phyloP scores from a whole-genome alignment of 2,888 invertebrate species.

The Cerastis leucographa region DNA sequence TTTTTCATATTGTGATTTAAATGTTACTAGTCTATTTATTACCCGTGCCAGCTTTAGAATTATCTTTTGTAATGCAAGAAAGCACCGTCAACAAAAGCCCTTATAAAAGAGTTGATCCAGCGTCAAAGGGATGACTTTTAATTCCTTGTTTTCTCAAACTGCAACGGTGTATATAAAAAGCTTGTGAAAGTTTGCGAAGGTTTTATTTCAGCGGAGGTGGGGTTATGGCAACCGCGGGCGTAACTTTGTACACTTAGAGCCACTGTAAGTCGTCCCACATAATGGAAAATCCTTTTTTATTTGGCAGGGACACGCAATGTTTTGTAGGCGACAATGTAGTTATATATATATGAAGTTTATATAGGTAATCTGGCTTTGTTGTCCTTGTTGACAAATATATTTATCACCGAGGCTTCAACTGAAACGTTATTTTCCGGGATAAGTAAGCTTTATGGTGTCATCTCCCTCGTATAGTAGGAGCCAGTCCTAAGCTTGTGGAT shows the following conservation, averaged over 20 bases:
- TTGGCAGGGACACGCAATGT: slow-evolving; percentile 74
- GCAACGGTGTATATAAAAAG: slow-evolving; percentile 79
- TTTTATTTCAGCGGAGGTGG: slow-evolving; percentile 78
- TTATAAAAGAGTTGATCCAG: slow-evolving; percentile 67
- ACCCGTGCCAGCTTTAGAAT: slow-evolving; percentile 1
- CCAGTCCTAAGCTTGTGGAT: slow-evolving; percentile 54
- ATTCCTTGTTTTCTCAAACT: slow-evolving; percentile 76
- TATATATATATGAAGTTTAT: slow-evolving; percentile 63
- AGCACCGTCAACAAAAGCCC: slow-evolving; percentile 31
- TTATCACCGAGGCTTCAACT: slow-evolving; percentile 62
- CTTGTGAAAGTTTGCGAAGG: slow-evolving; percentile 76
- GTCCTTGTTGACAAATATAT: slow-evolving; percentile 67
- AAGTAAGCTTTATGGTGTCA: slow-evolving; percentile 60
- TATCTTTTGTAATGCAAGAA: slow-evolving; percentile 24
- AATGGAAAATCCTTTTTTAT: slow-evolving; percentile 82
- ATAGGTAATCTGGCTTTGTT: slow-evolving; percentile 65
- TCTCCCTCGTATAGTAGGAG: slow-evolving; percentile 21
- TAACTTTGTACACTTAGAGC: slow-evolving; percentile 82
- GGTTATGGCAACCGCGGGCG: slow-evolving; percentile 76
- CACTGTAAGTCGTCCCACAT: slow-evolving; percentile 80
- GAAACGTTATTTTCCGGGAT: slow-evolving; percentile 54
- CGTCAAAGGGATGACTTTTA: slow-evolving; percentile 70
- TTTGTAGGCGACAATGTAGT: slow-evolving; percentile 68
- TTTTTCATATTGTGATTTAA: neutral
- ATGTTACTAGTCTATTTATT: neutral